Evolutionary conservation across 2,113 vertebrate species (phyloP), one percentile per base, ranked within the genome.

Genomic region (Myotis davidii): DNA sequence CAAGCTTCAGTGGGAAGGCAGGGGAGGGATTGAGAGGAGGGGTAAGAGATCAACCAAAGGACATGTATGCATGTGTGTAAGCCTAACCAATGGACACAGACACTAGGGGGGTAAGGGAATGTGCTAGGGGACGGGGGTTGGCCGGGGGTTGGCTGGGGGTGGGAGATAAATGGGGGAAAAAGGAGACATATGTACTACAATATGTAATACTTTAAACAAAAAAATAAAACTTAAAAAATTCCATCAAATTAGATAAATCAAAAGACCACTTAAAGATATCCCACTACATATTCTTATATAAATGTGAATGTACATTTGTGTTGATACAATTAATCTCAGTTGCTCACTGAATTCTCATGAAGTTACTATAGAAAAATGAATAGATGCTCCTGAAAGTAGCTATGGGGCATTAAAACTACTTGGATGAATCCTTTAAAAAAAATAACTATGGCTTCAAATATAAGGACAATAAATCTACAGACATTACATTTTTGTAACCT

Each of bases 401-500:
- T 72, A 4, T 17, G 18, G 6, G 32, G 9, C 23, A 34, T 9
- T 29, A 74, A 77, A 67, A 5, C 73, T 72, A 32, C 10, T 83
- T 23, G 70, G 59, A 88, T 54, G 21, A 85, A 64, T 42, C 42
- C 1, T 17, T 76, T 82, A 70, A 61, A 91, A 97, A 88, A 45
- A 94, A 86, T 89, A 91, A 65, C 14, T 54, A 39, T 70, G 72
- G 3, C 42, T 32, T 94, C 48, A 90, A 88, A 42, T 81, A 74
- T 56, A 85, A 95, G 95, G 85, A 34, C 27, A 32, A 73, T 82
- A 67, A 95, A 81, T 67, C 65, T 37, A 65, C 48, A 93, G 64
- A 73, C 7, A 23, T 91, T 93, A 52, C 64, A 74, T 25, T 74
- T 87, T 93, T 96, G 90, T 77, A 83, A 42, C 64, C 45, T 88